Evolutionary conservation across 2,888 invertebrate genomes (phyloP).

Genomic region (Rosalia funebris): DNA sequence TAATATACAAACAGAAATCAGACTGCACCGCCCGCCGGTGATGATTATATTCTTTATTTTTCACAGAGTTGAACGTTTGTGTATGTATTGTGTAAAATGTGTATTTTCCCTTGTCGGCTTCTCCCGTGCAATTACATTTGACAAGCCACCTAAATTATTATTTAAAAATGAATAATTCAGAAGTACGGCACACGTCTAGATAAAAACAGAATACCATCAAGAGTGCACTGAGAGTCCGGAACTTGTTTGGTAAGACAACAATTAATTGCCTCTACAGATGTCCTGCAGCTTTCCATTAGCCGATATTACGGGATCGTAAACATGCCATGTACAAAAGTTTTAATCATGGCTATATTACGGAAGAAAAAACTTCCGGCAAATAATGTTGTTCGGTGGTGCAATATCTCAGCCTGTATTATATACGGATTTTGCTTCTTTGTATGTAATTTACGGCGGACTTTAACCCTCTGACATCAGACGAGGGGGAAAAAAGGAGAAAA

Average conservation of each 20-base stretch:
- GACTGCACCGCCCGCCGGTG: too few relatives aligned
- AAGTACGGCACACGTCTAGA: too few relatives aligned
- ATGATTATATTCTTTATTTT: too few relatives aligned
- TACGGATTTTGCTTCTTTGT: not conserved
- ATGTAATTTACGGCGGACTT: not conserved
- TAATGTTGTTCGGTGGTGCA: not conserved
- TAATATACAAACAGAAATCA: too few relatives aligned
- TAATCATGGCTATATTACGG: conserved; percentile 2
- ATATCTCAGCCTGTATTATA: not conserved
- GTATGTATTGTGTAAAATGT: too few relatives aligned
- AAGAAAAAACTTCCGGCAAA: not conserved
- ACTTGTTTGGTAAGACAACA: not conserved
- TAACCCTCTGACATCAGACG: not conserved
- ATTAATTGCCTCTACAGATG: not conserved
- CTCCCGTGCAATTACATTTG: too few relatives aligned
- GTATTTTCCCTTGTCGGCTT: too few relatives aligned
- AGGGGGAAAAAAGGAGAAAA: not conserved
- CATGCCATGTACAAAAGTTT: conserved; percentile 1
- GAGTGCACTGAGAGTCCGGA: too few relatives aligned
- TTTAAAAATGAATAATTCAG: too few relatives aligned
- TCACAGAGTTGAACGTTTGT: too few relatives aligned
- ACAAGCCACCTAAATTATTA: too few relatives aligned
- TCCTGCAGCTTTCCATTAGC: not conserved
- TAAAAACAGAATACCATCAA: too few relatives aligned
- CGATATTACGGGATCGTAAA: conserved; percentile 1